phyloP scores from a whole-genome alignment of 2,888 invertebrate genomes.

The Hirtodrosophila trivittata region DNA sequence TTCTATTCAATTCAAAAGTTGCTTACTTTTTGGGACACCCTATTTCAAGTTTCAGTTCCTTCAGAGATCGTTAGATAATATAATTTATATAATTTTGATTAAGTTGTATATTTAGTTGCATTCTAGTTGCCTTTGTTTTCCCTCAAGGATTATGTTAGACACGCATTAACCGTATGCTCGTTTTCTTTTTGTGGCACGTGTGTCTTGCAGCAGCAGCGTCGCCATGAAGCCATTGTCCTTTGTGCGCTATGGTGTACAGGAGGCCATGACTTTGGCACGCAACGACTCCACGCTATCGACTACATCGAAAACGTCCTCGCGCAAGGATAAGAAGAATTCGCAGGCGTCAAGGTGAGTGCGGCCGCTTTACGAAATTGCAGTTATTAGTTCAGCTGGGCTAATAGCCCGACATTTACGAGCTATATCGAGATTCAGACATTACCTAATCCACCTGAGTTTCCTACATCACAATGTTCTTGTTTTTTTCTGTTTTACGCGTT shows the following conservation, averaged over 20 bases:
- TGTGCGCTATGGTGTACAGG: conserved; percentile 83
- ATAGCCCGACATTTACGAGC: conserved; percentile 9
- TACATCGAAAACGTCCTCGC: conserved; percentile 84
- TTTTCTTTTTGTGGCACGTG: conserved; percentile 21
- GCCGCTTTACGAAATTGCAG: conserved; percentile 49
- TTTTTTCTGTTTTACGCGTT: conserved; percentile 1
- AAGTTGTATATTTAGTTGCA: too few relatives aligned
- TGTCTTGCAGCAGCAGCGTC: conserved; percentile 83
- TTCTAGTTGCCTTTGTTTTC: too few relatives aligned
- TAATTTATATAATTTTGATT: too few relatives aligned
- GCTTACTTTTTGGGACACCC: too few relatives aligned
- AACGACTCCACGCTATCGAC: conserved; percentile 87
- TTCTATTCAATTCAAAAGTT: too few relatives aligned
- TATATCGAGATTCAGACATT: neutral
- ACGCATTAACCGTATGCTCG: too few relatives aligned
- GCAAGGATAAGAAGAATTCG: conserved; percentile 84
- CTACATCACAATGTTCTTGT: neutral
- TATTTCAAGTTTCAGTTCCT: too few relatives aligned
- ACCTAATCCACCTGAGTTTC: conserved; percentile 2
- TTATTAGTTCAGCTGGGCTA: conserved; percentile 50
- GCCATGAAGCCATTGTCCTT: conserved; percentile 87
- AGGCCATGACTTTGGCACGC: conserved; percentile 84
- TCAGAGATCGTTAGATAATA: too few relatives aligned
- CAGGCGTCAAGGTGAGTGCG: conserved; percentile 84
- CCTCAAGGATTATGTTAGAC: too few relatives aligned